Conservation (phyloP, 1,140 invertebrate genomes). For the Meloidogyne chitwoodi region DNA sequence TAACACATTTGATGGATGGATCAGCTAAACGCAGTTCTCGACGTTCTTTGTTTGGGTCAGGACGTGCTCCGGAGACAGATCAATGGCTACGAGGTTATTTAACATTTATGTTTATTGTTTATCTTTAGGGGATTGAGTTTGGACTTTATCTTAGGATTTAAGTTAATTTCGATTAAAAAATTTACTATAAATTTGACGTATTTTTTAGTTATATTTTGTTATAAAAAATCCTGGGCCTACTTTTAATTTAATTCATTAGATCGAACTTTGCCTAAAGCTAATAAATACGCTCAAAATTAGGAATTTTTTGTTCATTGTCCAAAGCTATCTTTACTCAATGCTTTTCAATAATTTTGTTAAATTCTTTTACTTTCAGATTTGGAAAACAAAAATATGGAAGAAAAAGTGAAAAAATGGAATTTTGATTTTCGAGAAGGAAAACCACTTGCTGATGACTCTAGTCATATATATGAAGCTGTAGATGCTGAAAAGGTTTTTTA, state of each 20-base stretch:
- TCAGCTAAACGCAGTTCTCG: neutral
- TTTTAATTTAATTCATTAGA: no score
- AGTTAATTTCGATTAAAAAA: no score
- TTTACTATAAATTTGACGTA: no score
- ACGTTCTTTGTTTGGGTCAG: conserved; percentile 9
- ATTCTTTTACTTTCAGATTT: neutral
- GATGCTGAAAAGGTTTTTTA: conserved; percentile 1
- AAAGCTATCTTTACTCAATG: no score
- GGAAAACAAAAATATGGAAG: conserved; percentile 7
- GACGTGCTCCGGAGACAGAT: conserved; percentile 5
- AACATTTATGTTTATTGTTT: neutral
- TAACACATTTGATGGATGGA: neutral
- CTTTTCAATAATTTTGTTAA: neutral
- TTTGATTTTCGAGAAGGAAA: conserved; percentile 12
- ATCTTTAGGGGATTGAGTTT: no score
- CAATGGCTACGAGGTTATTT: conserved; percentile 14
- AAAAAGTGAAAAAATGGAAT: conserved; percentile 7
- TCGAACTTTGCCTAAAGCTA: no score
- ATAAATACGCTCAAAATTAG: no score
- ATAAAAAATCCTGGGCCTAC: no score
- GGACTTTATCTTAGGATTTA: no score
- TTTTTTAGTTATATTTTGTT: no score
- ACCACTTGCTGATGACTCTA: neutral
- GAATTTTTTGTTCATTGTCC: no score
- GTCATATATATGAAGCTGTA: conserved; percentile 12